These are phyloP conservation scores for Auanema sp. DNA, from an alignment of 2,888 invertebrate species.

Conservation along the genomic window DNA sequence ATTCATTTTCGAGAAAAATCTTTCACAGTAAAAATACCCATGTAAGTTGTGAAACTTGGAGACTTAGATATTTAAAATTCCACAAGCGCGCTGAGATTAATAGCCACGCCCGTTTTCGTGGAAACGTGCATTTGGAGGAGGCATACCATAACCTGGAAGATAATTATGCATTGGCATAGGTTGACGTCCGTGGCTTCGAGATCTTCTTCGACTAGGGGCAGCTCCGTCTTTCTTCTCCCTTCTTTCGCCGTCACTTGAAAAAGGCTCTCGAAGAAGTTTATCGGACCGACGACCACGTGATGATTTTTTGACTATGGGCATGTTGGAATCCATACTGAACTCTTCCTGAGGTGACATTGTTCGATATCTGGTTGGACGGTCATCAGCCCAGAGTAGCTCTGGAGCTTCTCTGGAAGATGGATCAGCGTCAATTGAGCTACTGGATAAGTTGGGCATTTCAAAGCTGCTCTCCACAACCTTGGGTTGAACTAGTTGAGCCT, in stretches of 20 bases:
- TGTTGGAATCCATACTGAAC: not conserved
- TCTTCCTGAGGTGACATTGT: conserved; percentile 22
- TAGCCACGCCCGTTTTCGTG: too few species aligned
- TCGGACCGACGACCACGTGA: conserved; percentile 27
- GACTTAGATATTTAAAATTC: too few species aligned
- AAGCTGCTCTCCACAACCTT: not conserved
- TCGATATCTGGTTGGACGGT: conserved; percentile 6
- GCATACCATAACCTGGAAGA: too few species aligned
- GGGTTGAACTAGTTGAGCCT: conserved; percentile 8
- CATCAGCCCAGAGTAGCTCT: not conserved
- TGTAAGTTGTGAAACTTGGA: too few species aligned
- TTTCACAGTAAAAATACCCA: too few species aligned
- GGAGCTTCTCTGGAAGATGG: not conserved
- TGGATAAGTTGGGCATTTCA: not conserved
- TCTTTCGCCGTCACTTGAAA: conserved; percentile 37
- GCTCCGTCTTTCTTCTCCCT: conserved; percentile 24
- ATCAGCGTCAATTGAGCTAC: not conserved
- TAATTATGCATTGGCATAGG: conserved; percentile 22
- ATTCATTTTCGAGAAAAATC: too few species aligned
- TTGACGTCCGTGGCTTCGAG: conserved; percentile 43
- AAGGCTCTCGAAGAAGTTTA: conserved; percentile 21
- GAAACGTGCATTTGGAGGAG: too few species aligned
- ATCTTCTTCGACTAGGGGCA: conserved; percentile 28
- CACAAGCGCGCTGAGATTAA: too few species aligned
- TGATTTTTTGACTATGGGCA: conserved; percentile 14